Base-by-base conservation (phyloP, 2,888 invertebrate species). In the Nomada ruficornis region DNA sequence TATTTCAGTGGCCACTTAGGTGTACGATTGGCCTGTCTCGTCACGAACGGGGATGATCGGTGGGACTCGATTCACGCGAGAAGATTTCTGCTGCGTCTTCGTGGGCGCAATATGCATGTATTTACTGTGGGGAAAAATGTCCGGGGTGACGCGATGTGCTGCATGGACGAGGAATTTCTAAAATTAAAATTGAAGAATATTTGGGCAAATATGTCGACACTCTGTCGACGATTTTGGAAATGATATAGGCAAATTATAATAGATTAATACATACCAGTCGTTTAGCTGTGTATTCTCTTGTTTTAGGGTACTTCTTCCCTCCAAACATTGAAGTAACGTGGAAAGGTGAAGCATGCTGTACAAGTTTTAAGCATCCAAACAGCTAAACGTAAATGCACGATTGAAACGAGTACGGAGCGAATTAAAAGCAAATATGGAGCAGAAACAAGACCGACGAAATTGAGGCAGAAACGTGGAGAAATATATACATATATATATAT, bases 41-140 rank as follows among this genome's bases (percentile, higher is more conserved):
- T 26, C 2, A 15, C n/a, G 15, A 20, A 11, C 11, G 47, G 47
- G 47, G 10, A 47, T 3, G 47, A 47, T 47, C 15, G 63, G 15
- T 23, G 13, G 60, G 10, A 18, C 23, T 23, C 47, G 44, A 29
- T 23, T 7, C 44, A 9, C 18, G 1, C 15, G 29, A 20, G n/a
- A 9, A n/a, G 44, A 23, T 3, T 7, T 13, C n/a, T 5, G 9
- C 42, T 10, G 1, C 15, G 23, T 7, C 3, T 3, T 15, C 47
- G 13, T 1, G 47, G 15, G 5, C 36, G 36, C 15, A 47, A 15
- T 47, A 13, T 26, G 36, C n/a, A 0, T 11, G 60, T 42, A 42
- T 67, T 54, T 54, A 68, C 9, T 26, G 68, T 57, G 68, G 68
- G 68, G 55, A 68, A 68, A n/a, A 36, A 20, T 15, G 15, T 1